phyloP scores from a whole-genome alignment of 2,888 invertebrate genomes.

The Monopis laevigella region DNA sequence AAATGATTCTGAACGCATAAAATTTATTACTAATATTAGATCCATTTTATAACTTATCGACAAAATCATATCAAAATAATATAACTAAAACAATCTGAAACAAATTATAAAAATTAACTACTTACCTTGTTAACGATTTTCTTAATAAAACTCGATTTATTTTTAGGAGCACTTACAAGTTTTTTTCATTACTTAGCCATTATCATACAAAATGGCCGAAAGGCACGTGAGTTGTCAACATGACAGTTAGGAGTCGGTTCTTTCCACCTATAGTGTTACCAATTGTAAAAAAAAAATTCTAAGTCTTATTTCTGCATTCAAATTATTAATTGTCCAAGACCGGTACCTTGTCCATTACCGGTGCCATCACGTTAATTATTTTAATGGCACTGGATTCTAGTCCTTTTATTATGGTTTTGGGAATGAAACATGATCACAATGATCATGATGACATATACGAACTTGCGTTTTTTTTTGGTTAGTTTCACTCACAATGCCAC shows the following conservation, averaged over 20 bases:
- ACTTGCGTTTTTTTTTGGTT: too few species aligned
- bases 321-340: neutral
- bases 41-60: neutral
- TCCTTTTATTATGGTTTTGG: too few species aligned
- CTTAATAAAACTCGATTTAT: neutral
- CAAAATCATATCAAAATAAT: neutral
- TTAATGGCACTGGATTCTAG: too few species aligned
- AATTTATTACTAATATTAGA: neutral
- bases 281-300: too few species aligned
- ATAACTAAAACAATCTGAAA: neutral
- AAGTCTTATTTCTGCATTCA: neutral
- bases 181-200: constrained; percentile 21
- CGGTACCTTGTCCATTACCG: neutral
- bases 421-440: too few species aligned
- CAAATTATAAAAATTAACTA: neutral
- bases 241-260: neutral
- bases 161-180: neutral
- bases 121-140: neutral
- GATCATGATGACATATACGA: too few species aligned
- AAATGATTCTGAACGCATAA: neutral
- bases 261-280: neutral
- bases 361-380: neutral
- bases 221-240: neutral
- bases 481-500: too few species aligned
- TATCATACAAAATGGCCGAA: neutral